Evolutionary conservation across 2,113 vertebrate genomes (phyloP).

Genomic region (Procapra przewalskii): DNA sequence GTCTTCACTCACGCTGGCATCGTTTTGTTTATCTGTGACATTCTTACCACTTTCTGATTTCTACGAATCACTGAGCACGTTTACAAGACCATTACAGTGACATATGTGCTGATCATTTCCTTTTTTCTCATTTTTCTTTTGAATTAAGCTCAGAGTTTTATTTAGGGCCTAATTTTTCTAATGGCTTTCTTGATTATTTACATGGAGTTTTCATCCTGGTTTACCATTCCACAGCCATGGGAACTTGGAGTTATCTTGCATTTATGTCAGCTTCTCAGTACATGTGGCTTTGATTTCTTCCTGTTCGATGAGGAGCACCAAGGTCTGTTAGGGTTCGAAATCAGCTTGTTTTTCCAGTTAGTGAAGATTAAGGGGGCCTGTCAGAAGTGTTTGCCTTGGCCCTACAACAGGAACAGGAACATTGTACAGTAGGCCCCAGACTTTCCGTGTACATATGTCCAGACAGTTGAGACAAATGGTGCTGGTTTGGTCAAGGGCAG

Average conservation of each 20-base stretch:
- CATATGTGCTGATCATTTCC: neutral
- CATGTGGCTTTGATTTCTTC: neutral
- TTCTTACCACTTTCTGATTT: neutral
- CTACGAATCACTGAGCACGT: neutral
- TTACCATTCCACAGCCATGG: neutral
- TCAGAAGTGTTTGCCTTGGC: neutral
- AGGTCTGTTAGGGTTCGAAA: neutral
- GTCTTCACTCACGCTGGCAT: neutral
- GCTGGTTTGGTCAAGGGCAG: neutral
- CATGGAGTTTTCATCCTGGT: neutral
- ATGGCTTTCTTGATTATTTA: neutral
- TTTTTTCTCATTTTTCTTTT: neutral
- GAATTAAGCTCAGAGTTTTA: neutral
- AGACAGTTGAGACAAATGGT: neutral
- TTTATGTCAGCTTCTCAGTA: neutral
- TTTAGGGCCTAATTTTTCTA: slow-evolving; percentile 30
- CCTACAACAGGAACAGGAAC: neutral
- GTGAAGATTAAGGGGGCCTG: neutral
- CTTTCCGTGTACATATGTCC: accelerated
- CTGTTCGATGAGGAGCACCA: neutral
- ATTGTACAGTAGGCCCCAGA: accelerated
- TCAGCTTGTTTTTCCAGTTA: neutral
- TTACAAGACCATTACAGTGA: neutral
- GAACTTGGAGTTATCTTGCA: neutral
- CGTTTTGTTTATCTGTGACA: neutral